Evolutionary conservation across 2,113 vertebrate genomes (phyloP), one percentile per base, ranked within the genome.

Genomic region (Oreocharis arfaki): DNA sequence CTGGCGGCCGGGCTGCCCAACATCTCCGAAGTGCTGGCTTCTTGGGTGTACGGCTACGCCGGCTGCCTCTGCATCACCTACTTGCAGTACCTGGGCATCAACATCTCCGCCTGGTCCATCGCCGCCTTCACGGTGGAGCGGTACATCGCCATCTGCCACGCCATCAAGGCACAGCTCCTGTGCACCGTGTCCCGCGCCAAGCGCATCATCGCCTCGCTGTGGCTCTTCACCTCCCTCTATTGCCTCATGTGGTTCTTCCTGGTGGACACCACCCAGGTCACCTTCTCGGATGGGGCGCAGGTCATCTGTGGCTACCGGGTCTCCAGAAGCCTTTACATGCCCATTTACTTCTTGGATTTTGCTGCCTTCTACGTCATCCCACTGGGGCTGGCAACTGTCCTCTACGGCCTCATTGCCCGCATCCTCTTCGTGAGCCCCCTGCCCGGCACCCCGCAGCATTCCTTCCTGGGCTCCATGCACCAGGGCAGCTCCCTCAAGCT

Each of bases 211-310:
- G 97, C 98, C 15, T 97, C 95, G 1, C 97, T 99, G 49, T 99
- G 99, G 98, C 68, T 98, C 94, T 98, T 98, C 97, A 98, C 98
- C 32, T 98, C 98, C 0, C 95, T 99, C 86, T 99, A 98, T 94
- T 98, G 98, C 56, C 97, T 98, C 35, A 98, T 99, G 98, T 99
- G 98, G 98, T 98, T 99, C 97, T 99, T 99, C 96, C 95, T 99
- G 65, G 98, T 98, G 97, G 98, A 99, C 97, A 98, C 97, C 1
- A 94, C 98, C 16, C 97, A 99, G 75, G 98, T 97, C 10, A 95
- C 94, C 81, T 98, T 98, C 47, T 93, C 95, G 9, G 98, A 99
- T 6, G 98, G 98, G 15, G 96, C 97, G 41, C 98, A 98, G 59
- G 98, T 98, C 91, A 98, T 84, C 35, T 98, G 99, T 16, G 98